Conservation (phyloP, 2,113 vertebrate genomes). For the Dicrurus megarhynchus region DNA sequence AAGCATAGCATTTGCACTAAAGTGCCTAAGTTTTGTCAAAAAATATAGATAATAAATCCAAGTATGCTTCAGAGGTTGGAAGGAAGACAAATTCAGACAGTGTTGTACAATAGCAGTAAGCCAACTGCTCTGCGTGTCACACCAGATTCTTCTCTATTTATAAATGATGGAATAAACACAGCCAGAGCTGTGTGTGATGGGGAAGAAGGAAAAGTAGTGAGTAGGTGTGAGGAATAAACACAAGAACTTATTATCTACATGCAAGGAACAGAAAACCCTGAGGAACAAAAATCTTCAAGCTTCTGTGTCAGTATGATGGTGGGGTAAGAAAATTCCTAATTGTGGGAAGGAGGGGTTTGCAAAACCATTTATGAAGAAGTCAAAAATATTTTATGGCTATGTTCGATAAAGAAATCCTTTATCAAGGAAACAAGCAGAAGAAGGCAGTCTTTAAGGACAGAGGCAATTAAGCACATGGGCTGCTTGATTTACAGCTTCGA, state of each 20-base stretch:
- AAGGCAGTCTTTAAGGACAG: neutral
- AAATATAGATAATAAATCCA: neutral
- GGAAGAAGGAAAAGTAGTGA: neutral
- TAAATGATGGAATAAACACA: slow-evolving; percentile 1
- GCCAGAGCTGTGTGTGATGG: neutral
- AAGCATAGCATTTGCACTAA: neutral
- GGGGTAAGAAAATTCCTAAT: neutral
- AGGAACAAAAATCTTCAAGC: neutral
- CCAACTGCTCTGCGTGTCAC: neutral
- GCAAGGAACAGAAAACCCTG: neutral
- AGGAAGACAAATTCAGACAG: neutral
- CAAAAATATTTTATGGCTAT: neutral
- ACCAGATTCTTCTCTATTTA: neutral
- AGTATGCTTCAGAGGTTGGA: neutral
- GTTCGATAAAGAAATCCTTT: neutral
- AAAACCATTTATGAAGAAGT: neutral
- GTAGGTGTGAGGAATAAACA: slow-evolving; percentile 17
- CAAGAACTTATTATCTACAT: neutral
- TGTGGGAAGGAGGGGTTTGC: neutral
- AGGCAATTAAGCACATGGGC: neutral
- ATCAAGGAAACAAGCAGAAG: neutral
- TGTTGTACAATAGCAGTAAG: neutral
- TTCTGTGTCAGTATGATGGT: neutral
- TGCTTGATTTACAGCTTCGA: neutral
- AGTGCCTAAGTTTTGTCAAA: neutral